These are phyloP conservation scores for Alfaro cultratus DNA, from an alignment of 2,797 vertebrate genomes.

Conservation along the genomic window DNA sequence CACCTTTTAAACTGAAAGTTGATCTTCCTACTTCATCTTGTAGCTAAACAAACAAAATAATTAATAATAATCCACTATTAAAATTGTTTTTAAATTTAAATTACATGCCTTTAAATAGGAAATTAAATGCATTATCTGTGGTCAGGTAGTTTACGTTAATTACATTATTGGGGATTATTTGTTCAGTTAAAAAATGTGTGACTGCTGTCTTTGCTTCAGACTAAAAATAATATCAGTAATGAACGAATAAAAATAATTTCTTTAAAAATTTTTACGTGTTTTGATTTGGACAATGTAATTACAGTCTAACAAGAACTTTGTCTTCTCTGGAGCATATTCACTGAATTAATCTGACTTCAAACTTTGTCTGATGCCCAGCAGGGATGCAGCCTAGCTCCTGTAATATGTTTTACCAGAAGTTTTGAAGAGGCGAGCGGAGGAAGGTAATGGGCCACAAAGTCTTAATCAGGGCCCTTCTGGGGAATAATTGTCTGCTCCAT, in stretches of 20 bases:
- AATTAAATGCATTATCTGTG: neutral
- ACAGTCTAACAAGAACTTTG: neutral
- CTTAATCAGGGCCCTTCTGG: constrained; percentile 61
- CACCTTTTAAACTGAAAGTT: neutral
- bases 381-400: constrained; percentile 22
- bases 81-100: too few relatives aligned
- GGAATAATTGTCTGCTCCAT: constrained; percentile 49
- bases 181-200: neutral
- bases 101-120: too few relatives aligned
- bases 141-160: neutral
- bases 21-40: neutral
- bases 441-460: constrained; percentile 66
- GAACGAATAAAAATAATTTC: neutral
- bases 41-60: neutral
- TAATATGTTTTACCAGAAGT: constrained; percentile 10
- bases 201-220: neutral
- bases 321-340: constrained; percentile 4
- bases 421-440: constrained; percentile 18
- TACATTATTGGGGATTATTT: neutral
- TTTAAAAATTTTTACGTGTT: neutral
- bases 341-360: constrained; percentile 3
- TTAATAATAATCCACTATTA: neutral
- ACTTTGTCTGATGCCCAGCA: constrained; percentile 10
- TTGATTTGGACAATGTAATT: neutral
- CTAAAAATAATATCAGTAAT: neutral